Evolutionary conservation across 2,797 vertebrate species (phyloP).

Genomic region (Phylloscopus collybita): DNA sequence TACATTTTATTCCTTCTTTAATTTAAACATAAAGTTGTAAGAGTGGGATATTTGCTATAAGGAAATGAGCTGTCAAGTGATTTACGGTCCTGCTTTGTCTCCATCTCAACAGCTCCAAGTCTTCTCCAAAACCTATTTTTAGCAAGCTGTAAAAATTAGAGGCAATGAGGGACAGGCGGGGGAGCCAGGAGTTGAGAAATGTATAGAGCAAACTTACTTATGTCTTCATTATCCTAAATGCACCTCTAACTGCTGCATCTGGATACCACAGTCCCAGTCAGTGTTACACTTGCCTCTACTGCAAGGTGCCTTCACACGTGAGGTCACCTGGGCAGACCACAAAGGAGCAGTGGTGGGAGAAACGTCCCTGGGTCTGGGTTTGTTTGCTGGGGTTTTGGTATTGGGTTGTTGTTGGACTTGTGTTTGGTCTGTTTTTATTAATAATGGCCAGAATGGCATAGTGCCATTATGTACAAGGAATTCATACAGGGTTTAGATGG

Average conservation of each 20-base stretch:
- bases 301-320: not conserved
- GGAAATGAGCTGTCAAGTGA: constrained; percentile 51
- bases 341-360: not conserved
- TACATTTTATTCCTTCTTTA: not conserved
- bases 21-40: not conserved
- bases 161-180: not conserved
- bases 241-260: not conserved
- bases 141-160: constrained; percentile 28
- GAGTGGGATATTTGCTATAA: not conserved
- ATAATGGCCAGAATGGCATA: not conserved
- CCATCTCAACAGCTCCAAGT: not conserved
- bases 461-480: not conserved
- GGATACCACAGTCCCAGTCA: accelerated
- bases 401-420: not conserved
- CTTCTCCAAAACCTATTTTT: constrained; percentile 38
- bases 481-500: accelerated
- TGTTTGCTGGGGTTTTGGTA: not conserved
- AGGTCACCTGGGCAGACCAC: not conserved
- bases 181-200: not conserved
- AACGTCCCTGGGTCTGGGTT: not conserved
- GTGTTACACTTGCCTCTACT: accelerated
- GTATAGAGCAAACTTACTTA: not conserved
- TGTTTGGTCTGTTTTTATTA: not conserved
- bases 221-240: not conserved
- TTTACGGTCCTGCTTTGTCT: not conserved